Percentiles rank a stretch among this genome's conserved stretches.
Conservation (phyloP, 2,797 vertebrate species). For the Hyperoplus immaculatus region DNA sequence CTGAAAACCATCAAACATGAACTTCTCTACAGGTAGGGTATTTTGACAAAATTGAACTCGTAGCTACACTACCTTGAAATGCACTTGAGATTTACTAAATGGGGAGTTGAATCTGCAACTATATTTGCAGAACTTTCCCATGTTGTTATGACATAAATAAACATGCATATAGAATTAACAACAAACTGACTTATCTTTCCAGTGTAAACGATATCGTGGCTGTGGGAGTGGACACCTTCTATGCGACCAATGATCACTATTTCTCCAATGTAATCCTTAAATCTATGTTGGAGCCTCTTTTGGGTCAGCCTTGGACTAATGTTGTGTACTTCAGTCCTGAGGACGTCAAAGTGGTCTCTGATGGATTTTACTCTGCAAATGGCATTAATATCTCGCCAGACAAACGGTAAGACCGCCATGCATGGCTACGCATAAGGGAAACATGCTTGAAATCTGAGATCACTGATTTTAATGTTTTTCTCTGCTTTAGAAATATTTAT, state of each 20-base stretch:
- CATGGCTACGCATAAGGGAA: accelerated
- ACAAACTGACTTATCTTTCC: conserved; percentile 15
- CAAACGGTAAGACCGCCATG: conserved; percentile 81
- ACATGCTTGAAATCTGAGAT: neutral
- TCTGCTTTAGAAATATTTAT: conserved; percentile 79
- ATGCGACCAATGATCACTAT: conserved; percentile 94
- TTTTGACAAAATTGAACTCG: neutral
- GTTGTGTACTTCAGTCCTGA: conserved; percentile 92
- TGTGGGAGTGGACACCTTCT: conserved; percentile 91
- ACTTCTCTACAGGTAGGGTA: conserved; percentile 88
- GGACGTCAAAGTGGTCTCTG: conserved; percentile 90
- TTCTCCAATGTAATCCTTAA: conserved; percentile 71
- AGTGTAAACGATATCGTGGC: conserved; percentile 94
- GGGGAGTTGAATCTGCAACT: neutral
- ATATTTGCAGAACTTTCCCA: neutral
- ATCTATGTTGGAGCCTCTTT: conserved; percentile 74
- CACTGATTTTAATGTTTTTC: neutral
- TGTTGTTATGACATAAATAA: neutral
- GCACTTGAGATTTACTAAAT: neutral
- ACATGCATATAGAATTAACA: no score
- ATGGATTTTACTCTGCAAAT: conserved; percentile 88
- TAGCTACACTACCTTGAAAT: neutral
- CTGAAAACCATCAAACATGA: conserved; percentile 91
- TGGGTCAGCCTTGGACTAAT: conserved; percentile 86
- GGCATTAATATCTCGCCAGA: conserved; percentile 94